Evolutionary conservation across 2,113 vertebrate species (phyloP).

Genomic region (Pao palembangensis): DNA sequence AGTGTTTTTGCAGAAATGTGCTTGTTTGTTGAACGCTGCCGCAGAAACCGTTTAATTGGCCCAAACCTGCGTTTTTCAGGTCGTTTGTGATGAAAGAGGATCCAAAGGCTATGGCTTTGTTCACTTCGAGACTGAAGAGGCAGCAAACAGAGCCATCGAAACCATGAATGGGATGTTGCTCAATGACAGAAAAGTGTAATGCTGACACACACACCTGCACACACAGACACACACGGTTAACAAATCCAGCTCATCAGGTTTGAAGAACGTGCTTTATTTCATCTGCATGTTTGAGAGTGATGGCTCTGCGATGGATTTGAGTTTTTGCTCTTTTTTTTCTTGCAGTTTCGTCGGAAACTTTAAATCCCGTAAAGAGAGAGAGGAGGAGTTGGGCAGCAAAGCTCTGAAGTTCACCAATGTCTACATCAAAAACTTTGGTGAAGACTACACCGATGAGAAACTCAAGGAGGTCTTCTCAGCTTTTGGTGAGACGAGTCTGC

Average conservation of each 20-base stretch:
- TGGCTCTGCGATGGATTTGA: background rate
- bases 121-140: constrained; percentile 95
- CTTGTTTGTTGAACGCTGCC: too few relatives aligned
- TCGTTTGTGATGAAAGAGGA: constrained; percentile 91
- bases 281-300: background rate
- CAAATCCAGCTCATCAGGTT: background rate
- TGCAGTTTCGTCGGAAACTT: constrained; percentile 93
- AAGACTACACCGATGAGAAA: constrained; percentile 80
- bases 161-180: constrained; percentile 98
- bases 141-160: constrained; percentile 86
- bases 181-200: constrained; percentile 94
- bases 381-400: constrained; percentile 83
- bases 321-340: background rate
- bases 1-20: background rate
- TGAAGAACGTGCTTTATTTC: background rate
- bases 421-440: constrained; percentile 93
- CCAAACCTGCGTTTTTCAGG: constrained; percentile 66
- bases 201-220: too few relatives aligned
- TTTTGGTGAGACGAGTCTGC: constrained; percentile 76
- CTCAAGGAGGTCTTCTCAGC: constrained; percentile 83
- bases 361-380: constrained; percentile 92
- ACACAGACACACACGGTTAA: too few relatives aligned
- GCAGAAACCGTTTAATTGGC: too few relatives aligned
- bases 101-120: constrained; percentile 96
- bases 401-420: constrained; percentile 91